Percentiles rank a stretch among this genome's conserved stretches.
Evolutionary conservation across 2,113 vertebrate species (phyloP).

Genomic region (Okapia johnstoni): DNA sequence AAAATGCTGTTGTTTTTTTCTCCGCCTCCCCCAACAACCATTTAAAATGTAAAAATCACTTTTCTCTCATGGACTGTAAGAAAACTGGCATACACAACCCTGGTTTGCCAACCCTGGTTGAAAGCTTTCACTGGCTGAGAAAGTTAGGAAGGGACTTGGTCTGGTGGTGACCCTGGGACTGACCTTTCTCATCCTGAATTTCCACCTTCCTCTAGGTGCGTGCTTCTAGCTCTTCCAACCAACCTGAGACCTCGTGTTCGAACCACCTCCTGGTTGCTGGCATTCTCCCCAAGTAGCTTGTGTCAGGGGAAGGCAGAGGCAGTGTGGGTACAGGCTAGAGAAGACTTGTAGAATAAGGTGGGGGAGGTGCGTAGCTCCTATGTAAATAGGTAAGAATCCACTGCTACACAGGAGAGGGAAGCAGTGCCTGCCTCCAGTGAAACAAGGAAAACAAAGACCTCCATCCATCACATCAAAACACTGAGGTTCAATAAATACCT

Average conservation of each 20-base stretch:
- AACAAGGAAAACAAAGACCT: background rate
- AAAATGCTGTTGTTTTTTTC: background rate
- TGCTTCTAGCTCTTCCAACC: background rate
- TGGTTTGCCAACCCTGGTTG: background rate
- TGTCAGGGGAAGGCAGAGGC: too few relatives aligned
- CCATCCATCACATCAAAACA: background rate
- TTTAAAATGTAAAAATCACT: background rate
- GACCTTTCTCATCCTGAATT: background rate
- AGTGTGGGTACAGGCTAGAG: background rate
- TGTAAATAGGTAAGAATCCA: background rate
- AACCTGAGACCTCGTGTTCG: background rate
- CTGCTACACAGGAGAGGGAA: background rate
- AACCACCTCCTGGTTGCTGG: background rate
- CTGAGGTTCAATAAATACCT: conserved; percentile 45
- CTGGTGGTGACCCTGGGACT: too few relatives aligned
- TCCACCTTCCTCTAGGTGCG: background rate
- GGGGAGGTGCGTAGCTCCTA: too few relatives aligned
- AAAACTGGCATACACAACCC: background rate
- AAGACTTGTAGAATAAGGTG: background rate
- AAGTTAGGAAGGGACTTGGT: background rate
- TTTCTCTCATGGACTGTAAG: background rate
- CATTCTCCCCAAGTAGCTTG: background rate
- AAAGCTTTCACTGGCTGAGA: background rate
- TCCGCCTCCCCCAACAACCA: background rate
- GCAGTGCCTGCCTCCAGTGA: background rate